Conservation (phyloP, 2,113 vertebrate species). For the Scartelaos histophorus region DNA sequence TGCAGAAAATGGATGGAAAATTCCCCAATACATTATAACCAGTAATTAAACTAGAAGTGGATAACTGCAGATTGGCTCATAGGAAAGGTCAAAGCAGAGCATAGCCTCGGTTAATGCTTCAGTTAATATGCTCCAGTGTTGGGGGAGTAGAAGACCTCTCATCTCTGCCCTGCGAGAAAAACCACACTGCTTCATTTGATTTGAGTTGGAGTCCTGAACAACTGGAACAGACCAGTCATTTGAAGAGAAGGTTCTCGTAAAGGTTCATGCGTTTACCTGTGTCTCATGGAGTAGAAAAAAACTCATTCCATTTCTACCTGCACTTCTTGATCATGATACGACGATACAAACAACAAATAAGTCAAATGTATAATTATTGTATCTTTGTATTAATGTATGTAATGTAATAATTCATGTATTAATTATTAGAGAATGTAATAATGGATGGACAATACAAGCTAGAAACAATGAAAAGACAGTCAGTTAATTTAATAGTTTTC, state of each 20-base stretch:
- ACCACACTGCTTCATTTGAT: constrained; percentile 64
- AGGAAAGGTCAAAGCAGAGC: constrained; percentile 14
- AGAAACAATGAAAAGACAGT: no score
- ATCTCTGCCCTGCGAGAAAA: constrained; percentile 57
- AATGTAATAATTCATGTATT: no score
- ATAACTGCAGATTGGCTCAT: not conserved
- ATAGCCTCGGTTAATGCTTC: constrained; percentile 17
- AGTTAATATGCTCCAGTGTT: constrained; percentile 18
- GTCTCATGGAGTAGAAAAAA: constrained; percentile 3
- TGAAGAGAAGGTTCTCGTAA: constrained; percentile 57
- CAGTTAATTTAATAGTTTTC: no score
- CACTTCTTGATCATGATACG: not conserved
- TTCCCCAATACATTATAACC: not conserved
- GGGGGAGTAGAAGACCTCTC: constrained; percentile 29
- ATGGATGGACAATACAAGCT: no score
- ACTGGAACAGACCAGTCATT: constrained; percentile 50
- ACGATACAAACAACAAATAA: no score
- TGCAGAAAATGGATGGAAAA: not conserved
- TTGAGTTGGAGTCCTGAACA: constrained; percentile 52
- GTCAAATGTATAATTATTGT: no score
- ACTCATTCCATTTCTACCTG: not conserved
- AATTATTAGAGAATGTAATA: no score
- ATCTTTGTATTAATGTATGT: no score
- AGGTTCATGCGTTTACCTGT: constrained; percentile 14
- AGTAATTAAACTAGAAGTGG: not conserved